Base-by-base conservation (phyloP, 2,113 vertebrate species). In the Lophochroa leadbeateri region DNA sequence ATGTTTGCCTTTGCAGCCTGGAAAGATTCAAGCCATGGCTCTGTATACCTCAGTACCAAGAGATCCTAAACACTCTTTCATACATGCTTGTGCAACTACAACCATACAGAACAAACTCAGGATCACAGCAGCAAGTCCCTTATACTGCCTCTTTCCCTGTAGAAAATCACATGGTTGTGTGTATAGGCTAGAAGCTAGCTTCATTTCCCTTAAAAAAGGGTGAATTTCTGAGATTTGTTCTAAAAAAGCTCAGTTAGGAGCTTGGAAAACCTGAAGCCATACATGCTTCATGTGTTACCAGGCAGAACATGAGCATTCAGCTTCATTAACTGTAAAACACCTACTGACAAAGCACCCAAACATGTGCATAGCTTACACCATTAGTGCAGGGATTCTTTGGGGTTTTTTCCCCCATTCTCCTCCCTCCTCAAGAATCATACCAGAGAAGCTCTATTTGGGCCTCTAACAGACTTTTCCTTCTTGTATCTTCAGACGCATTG, bases 261-360 rank as follows among this genome's bases (percentile, higher is more conserved):
- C 27, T 39, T 46, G 13, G 19, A 60, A 67, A 86, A 88, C 24
- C 12, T 33, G n/a, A 92, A 46, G 67, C 21, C 39, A 67, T 10
- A 7, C 15, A 13, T 10, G 20, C 53, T 55, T 53, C 31, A 21
- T 13, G 11, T 28, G 20, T n/a, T 60, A 25, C 4, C 27, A 50
- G 13, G 50, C 17, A 88, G 49, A 69, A 78, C 12, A 49, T 4
- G 3, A 0, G 1, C n/a, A 46, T 27, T 39, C 33, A 86, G 37
- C 25, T 67, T 69, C 1, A 0, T 0, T 18, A 60, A 17, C 7
- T 28, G 14, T n/a, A 28, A 29, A 49, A 29, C 17, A 35, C 18
- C n/a, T 28, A 3, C 25, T 28, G 27, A 11, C 10, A 6, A 17
- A 9, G 9, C 12, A 46, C 18, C 37, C 44, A 70, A 92, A 41